phyloP scores from a whole-genome alignment of 2,888 invertebrate genomes.

The Protonemura montana region DNA sequence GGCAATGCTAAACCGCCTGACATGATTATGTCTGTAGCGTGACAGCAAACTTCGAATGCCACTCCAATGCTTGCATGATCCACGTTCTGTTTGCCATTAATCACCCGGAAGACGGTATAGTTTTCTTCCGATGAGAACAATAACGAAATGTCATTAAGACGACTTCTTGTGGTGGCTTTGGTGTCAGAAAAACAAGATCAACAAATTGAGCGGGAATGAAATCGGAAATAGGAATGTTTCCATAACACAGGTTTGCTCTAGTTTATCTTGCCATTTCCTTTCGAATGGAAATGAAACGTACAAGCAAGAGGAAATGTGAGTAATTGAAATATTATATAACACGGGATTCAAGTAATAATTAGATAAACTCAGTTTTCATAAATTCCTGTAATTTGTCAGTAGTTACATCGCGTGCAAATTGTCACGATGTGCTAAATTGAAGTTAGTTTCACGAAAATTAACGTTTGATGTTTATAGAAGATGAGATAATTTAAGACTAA shows the following conservation, averaged over 20 bases:
- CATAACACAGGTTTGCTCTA: background rate
- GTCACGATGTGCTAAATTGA: too few species aligned
- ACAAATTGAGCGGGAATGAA: background rate
- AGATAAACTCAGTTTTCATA: too few species aligned
- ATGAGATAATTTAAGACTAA: too few species aligned
- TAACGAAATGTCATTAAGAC: background rate
- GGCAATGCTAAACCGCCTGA: background rate
- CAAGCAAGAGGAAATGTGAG: background rate
- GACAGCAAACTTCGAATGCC: background rate
- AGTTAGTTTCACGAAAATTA: too few species aligned
- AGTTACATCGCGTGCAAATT: too few species aligned
- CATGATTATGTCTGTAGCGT: background rate
- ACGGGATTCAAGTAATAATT: too few species aligned
- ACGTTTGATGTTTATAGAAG: too few species aligned
- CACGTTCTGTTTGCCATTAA: background rate
- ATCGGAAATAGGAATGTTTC: background rate
- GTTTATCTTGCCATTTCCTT: background rate
- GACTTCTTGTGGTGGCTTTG: background rate
- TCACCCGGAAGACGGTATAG: background rate
- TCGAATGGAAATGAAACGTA: background rate
- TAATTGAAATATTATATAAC: background rate
- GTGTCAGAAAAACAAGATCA: background rate
- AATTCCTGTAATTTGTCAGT: too few species aligned
- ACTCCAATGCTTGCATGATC: background rate
- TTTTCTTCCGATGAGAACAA: background rate